phyloP scores from a whole-genome alignment of 2,797 vertebrate genomes.

The Bufotes viridis region DNA sequence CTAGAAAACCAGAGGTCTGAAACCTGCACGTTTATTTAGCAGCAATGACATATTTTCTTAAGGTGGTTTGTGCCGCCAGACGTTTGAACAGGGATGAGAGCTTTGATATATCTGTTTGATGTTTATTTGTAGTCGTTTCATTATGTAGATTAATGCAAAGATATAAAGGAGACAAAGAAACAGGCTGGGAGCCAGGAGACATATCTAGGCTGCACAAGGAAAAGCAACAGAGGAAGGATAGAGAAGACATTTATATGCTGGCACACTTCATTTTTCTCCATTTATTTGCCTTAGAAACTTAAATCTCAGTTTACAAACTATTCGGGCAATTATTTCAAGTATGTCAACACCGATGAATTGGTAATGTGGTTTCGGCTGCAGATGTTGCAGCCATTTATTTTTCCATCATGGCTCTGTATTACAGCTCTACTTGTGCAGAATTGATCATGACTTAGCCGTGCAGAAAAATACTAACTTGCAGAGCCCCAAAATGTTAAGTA shows the following conservation, averaged over 20 bases:
- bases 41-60: constrained; percentile 24
- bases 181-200: constrained; percentile 44
- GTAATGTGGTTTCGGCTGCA: neutral
- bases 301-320: constrained; percentile 27
- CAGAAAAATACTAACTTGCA: neutral
- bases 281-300: constrained; percentile 26
- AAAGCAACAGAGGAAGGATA: constrained; percentile 35
- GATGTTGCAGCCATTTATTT: neutral
- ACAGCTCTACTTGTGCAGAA: neutral
- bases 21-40: constrained; percentile 17
- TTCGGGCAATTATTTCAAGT: constrained; percentile 5
- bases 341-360: neutral
- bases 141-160: constrained; percentile 61
- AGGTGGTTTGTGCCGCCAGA: constrained; percentile 14
- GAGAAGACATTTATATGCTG: constrained; percentile 20
- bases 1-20: neutral
- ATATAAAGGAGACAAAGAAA: constrained; percentile 52
- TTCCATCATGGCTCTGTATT: neutral
- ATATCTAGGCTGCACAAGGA: constrained; percentile 29
- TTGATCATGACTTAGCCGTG: neutral
- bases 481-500: neutral
- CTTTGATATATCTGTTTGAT: constrained; percentile 54
- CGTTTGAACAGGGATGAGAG: constrained; percentile 14
- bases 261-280: neutral
- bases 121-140: constrained; percentile 49